Base-by-base conservation (phyloP, 2,113 vertebrate species). In the Bubalus kerabau region DNA sequence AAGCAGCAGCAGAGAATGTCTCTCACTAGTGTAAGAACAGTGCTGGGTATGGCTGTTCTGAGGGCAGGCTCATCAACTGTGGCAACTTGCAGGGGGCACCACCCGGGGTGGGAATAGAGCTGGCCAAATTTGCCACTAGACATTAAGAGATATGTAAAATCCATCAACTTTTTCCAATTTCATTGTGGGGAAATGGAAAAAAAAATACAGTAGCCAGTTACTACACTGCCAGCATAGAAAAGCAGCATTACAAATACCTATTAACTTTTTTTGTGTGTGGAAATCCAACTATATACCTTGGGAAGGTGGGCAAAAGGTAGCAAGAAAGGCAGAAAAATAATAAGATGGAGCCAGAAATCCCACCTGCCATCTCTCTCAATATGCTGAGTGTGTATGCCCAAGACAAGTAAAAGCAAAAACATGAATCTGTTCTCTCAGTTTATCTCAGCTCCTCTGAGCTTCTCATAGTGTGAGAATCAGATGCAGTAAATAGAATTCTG, bases 71-170 rank as follows among this genome's bases (percentile, higher is more conserved):
- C 32, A 59, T 87, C 56, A 36, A 50, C 1, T 62, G 57, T 82
- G 40, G 50, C 36, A 40, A 50, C 59, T 91, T 71, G 6, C 10
- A 83, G 24, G 64, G 71, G 89, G 3, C 64, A 67, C 54, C 32
- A 67, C 89, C 85, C 17, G 0, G n/a, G 36, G 32, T 50, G 76
- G n/a, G 67, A 54, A 10, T 11, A 67, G 8, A 7, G n/a, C 62
- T 84, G 50, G 60, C 59, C 89, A 93, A 80, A 40, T 84, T 46
- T 88, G 13, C 78, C n/a, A 59, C 13, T 83, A 62, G 60, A 81
- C 84, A 95, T 80, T 82, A 89, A 64, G 32, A 94, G 57, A 62
- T 50, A 28, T 62, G 23, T 64, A 93, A 94, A 93, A 94, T n/a
- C 32, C 17, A 93, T 56, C 96, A 92, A 67, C 28, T 91, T 86